Percentiles rank a stretch among this genome's conserved stretches.
phyloP scores from a whole-genome alignment of 2,797 vertebrate genomes.

The Pangasius djambal region DNA sequence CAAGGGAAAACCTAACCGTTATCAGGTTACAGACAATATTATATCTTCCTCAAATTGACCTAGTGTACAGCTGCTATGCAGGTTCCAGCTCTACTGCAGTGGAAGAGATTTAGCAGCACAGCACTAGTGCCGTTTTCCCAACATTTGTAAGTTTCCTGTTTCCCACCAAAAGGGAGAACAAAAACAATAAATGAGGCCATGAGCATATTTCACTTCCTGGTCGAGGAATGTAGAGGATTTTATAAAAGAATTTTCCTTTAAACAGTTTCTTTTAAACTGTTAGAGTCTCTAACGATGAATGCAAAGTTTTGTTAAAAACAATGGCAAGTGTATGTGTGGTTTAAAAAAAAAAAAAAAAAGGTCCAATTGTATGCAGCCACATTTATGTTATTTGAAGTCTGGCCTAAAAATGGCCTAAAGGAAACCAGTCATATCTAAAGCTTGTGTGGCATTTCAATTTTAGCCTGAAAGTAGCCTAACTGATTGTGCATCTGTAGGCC shows the following conservation, averaged over 20 bases:
- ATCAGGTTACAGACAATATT: neutral
- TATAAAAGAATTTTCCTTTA: constrained; percentile 54
- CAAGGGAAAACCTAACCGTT: neutral
- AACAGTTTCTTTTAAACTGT: constrained; percentile 6
- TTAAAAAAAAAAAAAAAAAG: neutral
- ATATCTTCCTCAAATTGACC: neutral
- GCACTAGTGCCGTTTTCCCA: neutral
- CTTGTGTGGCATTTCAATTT: neutral
- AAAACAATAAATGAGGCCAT: constrained; percentile 11
- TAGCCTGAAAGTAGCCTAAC: neutral
- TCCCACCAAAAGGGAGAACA: neutral
- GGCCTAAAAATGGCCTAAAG: neutral
- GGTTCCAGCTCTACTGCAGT: neutral
- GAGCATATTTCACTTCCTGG: constrained; percentile 46
- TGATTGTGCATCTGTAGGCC: constrained; percentile 4
- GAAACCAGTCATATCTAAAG: neutral
- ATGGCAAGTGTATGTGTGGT: neutral
- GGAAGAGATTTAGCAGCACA: neutral
- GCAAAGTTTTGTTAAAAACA: neutral
- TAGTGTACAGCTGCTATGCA: neutral
- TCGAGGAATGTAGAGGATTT: neutral
- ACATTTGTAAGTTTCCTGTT: neutral
- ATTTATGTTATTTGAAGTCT: neutral
- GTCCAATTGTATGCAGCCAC: neutral
- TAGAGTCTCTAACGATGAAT: neutral